Base-by-base conservation (phyloP, 2,888 invertebrate genomes). In the Strigamia maritima region DNA sequence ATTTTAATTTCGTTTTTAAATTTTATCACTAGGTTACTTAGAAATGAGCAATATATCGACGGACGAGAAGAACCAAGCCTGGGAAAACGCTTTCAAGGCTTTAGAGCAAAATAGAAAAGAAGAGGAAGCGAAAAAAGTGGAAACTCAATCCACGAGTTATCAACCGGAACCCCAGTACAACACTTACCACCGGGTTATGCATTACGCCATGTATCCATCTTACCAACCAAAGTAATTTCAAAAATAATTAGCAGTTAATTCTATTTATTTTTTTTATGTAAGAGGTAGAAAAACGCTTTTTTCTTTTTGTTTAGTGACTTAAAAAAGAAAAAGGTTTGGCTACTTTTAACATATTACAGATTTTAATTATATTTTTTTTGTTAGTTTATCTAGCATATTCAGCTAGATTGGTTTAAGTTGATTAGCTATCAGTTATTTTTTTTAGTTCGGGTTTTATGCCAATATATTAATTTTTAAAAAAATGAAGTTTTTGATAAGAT, bases 41-140 rank as follows among this genome's bases (percentile, higher is more conserved):
- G 35, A 40, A 26, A 77, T 77, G 77, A 54, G 54, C 22, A 19
- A 19, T 14, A 49, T 77, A 14, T 28, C 77, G 26, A 77, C 22
- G 16, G 77, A 79, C 22, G 80, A 80, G 40, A 79, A 80, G 49
- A 78, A 78, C 65, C 76, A 70, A 40, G 80, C 80, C 7, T 80
- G 80, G 80, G 80, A 80, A 78, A 80, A 77, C 26, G 80, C 80
- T 12, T 26, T 79, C 14, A 80, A 80, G 49, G 80, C 80, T 65
- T 44, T 80, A 31, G 78, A 77, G 31, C 49, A 80, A 75, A 79
- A 78, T 0, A 79, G 79, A 77, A 22, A 26, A 26, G 31, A 76
- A 49, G 26, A 44, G n/a, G 28, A 49, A 28, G 35, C 26, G 22
- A 77, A 77, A 26, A 77, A 44, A 44, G 19, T 19, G 26, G 49